Evolutionary conservation across 1,140 invertebrate genomes (phyloP).

Genomic region (Drosophila sp.): DNA sequence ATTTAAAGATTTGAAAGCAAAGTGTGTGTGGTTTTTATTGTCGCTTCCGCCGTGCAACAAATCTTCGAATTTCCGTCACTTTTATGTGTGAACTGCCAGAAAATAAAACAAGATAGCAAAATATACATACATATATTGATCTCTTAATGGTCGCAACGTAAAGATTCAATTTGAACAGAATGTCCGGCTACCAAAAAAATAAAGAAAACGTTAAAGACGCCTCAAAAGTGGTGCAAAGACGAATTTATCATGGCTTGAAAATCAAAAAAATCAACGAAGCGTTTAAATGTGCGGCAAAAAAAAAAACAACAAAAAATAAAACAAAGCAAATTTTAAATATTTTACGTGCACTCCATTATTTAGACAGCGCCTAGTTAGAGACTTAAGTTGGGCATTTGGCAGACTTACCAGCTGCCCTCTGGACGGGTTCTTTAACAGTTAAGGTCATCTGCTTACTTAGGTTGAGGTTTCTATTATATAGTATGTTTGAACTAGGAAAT

Average conservation of each 20-base stretch:
- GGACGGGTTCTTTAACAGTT: conserved; percentile 59
- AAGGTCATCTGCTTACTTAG: conserved; percentile 57
- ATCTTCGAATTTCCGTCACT: conserved; percentile 75
- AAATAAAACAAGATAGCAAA: conserved; percentile 45
- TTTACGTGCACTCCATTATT: conserved; percentile 78
- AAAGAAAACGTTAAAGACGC: conserved; percentile 47
- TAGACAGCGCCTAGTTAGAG: conserved; percentile 40
- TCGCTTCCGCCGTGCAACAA: conserved; percentile 76
- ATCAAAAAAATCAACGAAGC: conserved; percentile 65
- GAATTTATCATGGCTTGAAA: conserved; percentile 67
- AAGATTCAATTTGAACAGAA: conserved; percentile 51
- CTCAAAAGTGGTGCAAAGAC: conserved; percentile 39
- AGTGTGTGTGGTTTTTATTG: conserved; percentile 44
- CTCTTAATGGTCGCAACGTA: conserved; percentile 70
- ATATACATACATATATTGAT: conserved; percentile 64
- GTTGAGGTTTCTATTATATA: conserved; percentile 16
- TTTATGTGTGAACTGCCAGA: conserved; percentile 69
- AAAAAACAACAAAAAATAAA: conserved; percentile 34
- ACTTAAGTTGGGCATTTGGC: conserved; percentile 18
- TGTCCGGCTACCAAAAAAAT: conserved; percentile 30
- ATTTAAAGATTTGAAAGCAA: conserved; percentile 51
- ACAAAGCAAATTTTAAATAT: conserved; percentile 40
- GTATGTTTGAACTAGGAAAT: conserved; percentile 47
- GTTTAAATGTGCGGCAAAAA: conserved; percentile 73
- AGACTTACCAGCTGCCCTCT: conserved; percentile 49